Evolutionary conservation across 2,113 vertebrate species (phyloP).

Genomic region (Apodemus speciosus): DNA sequence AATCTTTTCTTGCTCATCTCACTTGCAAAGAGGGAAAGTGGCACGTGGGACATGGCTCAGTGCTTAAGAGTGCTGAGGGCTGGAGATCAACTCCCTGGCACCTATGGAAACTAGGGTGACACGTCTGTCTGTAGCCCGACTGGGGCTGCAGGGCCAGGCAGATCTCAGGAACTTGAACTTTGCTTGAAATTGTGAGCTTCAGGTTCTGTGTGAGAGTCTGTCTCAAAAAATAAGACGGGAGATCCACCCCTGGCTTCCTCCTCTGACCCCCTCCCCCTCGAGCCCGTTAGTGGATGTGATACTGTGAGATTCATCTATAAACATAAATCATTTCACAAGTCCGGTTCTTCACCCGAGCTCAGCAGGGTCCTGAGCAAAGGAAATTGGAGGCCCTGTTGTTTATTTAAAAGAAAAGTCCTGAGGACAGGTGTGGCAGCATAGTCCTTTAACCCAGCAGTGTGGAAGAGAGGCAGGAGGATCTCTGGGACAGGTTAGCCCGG

Average conservation of each 20-base stretch:
- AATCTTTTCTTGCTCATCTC: background rate
- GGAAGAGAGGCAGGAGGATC: background rate
- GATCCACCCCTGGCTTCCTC: background rate
- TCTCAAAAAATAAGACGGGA: background rate
- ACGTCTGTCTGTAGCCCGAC: background rate
- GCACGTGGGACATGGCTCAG: background rate
- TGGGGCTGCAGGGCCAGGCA: background rate
- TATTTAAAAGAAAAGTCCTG: background rate
- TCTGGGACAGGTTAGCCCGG: background rate
- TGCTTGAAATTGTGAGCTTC: background rate
- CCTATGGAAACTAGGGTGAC: background rate
- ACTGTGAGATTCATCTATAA: background rate
- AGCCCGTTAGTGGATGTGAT: background rate
- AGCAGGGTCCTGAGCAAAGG: background rate
- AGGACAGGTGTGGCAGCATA: background rate
- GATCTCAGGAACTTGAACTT: background rate
- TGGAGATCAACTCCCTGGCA: background rate
- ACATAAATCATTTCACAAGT: background rate
- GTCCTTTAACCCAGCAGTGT: background rate
- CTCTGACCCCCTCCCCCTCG: background rate
- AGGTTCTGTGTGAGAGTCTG: background rate
- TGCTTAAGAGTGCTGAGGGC: background rate
- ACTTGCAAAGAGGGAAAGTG: slow-evolving; percentile 44
- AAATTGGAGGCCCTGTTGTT: background rate
- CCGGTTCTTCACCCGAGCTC: background rate